Conservation (phyloP, 2,113 vertebrate genomes). For the Solea senegalensis region DNA sequence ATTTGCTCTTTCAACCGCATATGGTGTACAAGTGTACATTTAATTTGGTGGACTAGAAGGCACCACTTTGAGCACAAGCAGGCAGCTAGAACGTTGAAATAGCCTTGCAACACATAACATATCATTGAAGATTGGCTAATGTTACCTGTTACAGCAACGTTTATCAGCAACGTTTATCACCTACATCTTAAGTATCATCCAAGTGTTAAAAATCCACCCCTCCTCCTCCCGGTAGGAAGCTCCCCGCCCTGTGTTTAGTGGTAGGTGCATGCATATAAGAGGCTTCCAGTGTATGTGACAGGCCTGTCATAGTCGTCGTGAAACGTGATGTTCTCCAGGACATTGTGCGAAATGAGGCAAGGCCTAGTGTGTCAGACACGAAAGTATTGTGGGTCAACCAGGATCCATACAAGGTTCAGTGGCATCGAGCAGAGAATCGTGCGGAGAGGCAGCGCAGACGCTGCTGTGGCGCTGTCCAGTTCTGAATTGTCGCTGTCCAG, state of each 20-base stretch:
- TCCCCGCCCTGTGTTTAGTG: conserved; percentile 50
- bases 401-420: not conserved
- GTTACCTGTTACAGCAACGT: not conserved
- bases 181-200: not conserved
- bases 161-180: conserved; percentile 8
- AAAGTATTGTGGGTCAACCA: not conserved
- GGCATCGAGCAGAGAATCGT: conserved; percentile 24
- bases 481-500: conserved; percentile 73
- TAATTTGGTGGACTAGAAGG: not conserved
- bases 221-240: not conserved
- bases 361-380: not conserved
- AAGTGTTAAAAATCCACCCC: not conserved
- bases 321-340: conserved; percentile 30
- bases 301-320: conserved; percentile 37
- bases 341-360: not conserved
- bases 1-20: conserved; percentile 1
- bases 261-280: not conserved
- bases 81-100: conserved; percentile 10
- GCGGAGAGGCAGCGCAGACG: not conserved
- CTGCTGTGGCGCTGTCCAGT: conserved; percentile 69
- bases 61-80: conserved; percentile 2
- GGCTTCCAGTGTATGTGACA: conserved; percentile 35
- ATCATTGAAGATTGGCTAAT: not conserved
- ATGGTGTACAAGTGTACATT: conserved; percentile 3
- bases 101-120: conserved; percentile 10